Evolutionary conservation across 2,888 invertebrate genomes (phyloP).

Genomic region (Tipula vernalis): DNA sequence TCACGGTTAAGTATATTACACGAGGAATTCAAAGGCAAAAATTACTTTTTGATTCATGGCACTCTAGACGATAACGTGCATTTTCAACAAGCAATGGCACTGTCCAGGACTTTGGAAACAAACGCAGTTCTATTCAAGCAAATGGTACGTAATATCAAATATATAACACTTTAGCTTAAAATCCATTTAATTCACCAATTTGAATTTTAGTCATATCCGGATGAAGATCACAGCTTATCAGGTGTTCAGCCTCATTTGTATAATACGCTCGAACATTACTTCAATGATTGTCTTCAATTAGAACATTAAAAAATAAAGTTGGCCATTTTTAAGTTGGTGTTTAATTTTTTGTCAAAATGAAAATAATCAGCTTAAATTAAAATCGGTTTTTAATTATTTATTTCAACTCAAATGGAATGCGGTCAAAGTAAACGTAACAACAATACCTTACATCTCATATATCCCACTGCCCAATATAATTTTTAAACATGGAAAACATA

Average conservation of each 20-base stretch:
- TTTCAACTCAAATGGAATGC: too few relatives aligned
- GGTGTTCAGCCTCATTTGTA: slow-evolving; percentile 80
- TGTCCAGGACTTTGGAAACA: slow-evolving; percentile 74
- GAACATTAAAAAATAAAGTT: too few relatives aligned
- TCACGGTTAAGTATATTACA: slow-evolving; percentile 64
- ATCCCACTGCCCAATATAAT: too few relatives aligned
- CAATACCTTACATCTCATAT: too few relatives aligned
- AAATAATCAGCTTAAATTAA: too few relatives aligned
- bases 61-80: slow-evolving; percentile 94
- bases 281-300: slow-evolving; percentile 35
- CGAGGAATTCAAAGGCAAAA: slow-evolving; percentile 52
- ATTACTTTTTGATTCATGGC: slow-evolving; percentile 86
- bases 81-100: slow-evolving; percentile 89
- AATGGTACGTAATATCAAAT: slow-evolving; percentile 37
- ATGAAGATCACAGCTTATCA: slow-evolving; percentile 79
- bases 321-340: too few relatives aligned
- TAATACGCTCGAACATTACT: slow-evolving; percentile 76
- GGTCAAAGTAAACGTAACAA: too few relatives aligned
- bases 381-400: too few relatives aligned
- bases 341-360: too few relatives aligned
- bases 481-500: too few relatives aligned
- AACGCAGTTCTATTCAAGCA: slow-evolving; percentile 81
- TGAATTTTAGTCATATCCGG: slow-evolving; percentile 67
- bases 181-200: background rate
- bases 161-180: background rate